Base-by-base conservation (phyloP, 2,113 vertebrate genomes). In the Barnardius zonarius region DNA sequence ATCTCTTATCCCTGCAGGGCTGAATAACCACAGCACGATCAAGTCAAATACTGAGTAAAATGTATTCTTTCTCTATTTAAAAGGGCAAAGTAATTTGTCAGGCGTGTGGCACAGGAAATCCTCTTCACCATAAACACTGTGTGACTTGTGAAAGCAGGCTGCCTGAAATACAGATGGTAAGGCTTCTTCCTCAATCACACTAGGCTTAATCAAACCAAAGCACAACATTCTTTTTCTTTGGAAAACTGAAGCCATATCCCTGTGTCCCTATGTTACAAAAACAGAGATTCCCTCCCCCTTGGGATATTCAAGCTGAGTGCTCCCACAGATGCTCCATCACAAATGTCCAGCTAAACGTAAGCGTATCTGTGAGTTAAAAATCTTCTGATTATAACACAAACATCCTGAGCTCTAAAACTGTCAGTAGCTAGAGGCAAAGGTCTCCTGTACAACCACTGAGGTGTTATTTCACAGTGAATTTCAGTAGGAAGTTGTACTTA, bases 81-180 rank as follows among this genome's bases (percentile, higher is more conserved):
- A 96, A 99, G 99, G 98, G 98, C 61, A 99, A 98, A 96, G 54
- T 98, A 17, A 96, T 98, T 90, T 99, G 98, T 96, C 91, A 37
- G 30, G 95, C 48, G 2, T 99, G 99, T 95, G 98, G 99, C 85
- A 98, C 98, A 17, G 98, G 98, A 87, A 99, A 98, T 95, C 98
- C 98, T 43, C 95, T 96, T 73, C 97, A 98, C 87, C 96, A 99
- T 75, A 97, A 97, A 41, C 86, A 93, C 87, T 99, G 99, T 93
- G 98, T 98, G 23, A 98, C 98, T 72, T 99, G 98, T 93, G 99
- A 99, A 96, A 97, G 95, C 83, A 76, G 80, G 62, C 97, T 99
- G 69, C 96, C 97, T 63, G 95, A 97, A 48, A 57, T 96, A 30
- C 92, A 94, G 23, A 97, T 15, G 95, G 98, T 99, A 98, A 98